Base-by-base conservation (phyloP, 2,888 invertebrate genomes). In the Brachyopa scutellaris region DNA sequence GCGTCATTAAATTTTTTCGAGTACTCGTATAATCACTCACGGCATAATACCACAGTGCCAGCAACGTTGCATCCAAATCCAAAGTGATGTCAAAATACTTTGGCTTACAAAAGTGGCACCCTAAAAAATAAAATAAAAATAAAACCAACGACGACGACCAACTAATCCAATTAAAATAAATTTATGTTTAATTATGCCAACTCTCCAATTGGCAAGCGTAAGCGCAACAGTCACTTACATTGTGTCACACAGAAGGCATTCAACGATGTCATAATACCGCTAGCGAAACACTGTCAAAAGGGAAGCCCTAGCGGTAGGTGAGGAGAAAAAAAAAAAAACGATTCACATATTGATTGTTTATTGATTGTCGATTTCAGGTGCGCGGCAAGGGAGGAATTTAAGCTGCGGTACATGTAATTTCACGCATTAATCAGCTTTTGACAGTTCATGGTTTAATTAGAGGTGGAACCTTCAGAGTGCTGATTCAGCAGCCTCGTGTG, bases 151-250 rank as follows among this genome's bases (percentile, higher is more conserved):
- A 59, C 77, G 62, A 57, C 77, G 57, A 23, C 62, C 62, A 42
- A 15, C 53, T 59, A 76, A 80, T 80, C 80, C 76, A 80, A 80
- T 80, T 80, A 80, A 80, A 80, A 74, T 74, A 80, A n/a, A 74
- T 80, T 80, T 59, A 57, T 70, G 74, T 80, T 80, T 69, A 80
- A 80, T 74, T 80, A 80, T 80, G 80, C 76, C 59, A 80, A 64
- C 42, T 74, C 38, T 69, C 11, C 51, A 57, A 64, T 62, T 74
- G 69, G 47, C 57, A 55, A 62, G 36, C 36, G 53, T 53, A 19
- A 59, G 42, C 29, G 59, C 42, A 64, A 70, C 51, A 70, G 59
- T 11, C 69, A 51, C 36, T 57, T 40, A 73, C 73, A 79, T 38
- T 57, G 38, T 67, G 61, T 49, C 67, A 61, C 17, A 59, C 74